phyloP scores from a whole-genome alignment of 2,888 invertebrate species.

The Antitype chi region DNA sequence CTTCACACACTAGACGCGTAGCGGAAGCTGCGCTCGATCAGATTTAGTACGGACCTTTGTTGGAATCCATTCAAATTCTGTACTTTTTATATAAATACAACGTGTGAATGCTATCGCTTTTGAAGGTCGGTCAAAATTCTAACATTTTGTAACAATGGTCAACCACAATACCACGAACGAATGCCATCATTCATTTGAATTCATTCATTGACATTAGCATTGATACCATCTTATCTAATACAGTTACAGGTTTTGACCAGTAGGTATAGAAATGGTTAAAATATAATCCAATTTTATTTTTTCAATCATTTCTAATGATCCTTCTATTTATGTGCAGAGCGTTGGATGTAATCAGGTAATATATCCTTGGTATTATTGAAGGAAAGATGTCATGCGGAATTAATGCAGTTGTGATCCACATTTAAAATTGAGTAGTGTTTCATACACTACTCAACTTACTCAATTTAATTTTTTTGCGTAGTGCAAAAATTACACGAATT shows the following conservation, averaged over 20 bases:
- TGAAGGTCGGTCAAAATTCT: conserved; percentile 52
- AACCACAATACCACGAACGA: conserved; percentile 45
- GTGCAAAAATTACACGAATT: not conserved
- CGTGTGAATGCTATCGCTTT: conserved; percentile 50
- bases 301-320: not conserved
- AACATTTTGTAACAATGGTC: conserved; percentile 54
- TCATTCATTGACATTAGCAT: conserved; percentile 61
- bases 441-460: not conserved
- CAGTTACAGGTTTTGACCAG: conserved; percentile 35
- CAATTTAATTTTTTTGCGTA: not conserved
- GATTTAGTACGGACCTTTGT: conserved; percentile 63
- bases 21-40: conserved; percentile 54
- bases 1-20: conserved; percentile 38
- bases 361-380: conserved; percentile 7
- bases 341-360: conserved; percentile 6
- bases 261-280: not conserved
- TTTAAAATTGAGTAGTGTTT: not conserved
- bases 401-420: not conserved
- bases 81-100: conserved; percentile 50
- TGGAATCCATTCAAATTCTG: conserved; percentile 43
- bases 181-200: conserved; percentile 55
- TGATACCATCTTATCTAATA: conserved; percentile 61
- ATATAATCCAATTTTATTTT: not conserved
- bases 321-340: not conserved
- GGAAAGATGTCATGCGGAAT: not conserved